Evolutionary conservation across 1,140 invertebrate genomes (phyloP), one percentile per base, ranked within the genome.

Genomic region (Berghia stephanieae): DNA sequence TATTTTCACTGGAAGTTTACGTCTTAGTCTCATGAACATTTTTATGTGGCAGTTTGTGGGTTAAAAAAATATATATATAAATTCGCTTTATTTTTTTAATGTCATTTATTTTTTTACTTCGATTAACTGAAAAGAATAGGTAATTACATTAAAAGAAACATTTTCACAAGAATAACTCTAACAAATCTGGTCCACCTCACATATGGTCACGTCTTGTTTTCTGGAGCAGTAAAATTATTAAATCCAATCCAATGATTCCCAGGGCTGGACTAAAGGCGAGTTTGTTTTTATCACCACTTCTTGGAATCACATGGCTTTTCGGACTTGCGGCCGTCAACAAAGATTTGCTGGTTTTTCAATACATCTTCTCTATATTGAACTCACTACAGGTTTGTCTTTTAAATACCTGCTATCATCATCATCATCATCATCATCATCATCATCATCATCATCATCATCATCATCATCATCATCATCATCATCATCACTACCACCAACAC

Each of bases 221-320:
- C 38, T n/a, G n/a, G n/a, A n/a, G n/a, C n/a, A n/a, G n/a, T n/a
- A n/a, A n/a, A n/a, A n/a, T n/a, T n/a, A n/a, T n/a, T n/a, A n/a
- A n/a, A n/a, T n/a, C n/a, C n/a, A n/a, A 36, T 24, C 6, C 27
- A 74, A 66, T 42, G 60, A 18, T 49, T 70, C 46, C 21, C 78
- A 87, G 86, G 49, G 80, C 82, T 42, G 84, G 83, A 21, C 69
- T 83, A 6, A 86, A 84, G 63, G 83, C 82, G 2, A 79, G 81
- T 0, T 34, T 86, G 18, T 81, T 84, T 24, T 75, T 87, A 3
- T 44, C 83, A 3, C 86, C 85, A 3, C 81, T 92, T 1, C 83
- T 92, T 0, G 92, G 92, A 16, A 81, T 92, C 2, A 91, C 91
- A 0, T 92, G 92, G 92, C 83, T 91, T 0, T 89, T 91, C 71